Evolutionary conservation across 35 echinoderm and acorn worm genomes (phyloP), one percentile per base, ranked within the genome.

Genomic region (Ophioderma brevispina): DNA sequence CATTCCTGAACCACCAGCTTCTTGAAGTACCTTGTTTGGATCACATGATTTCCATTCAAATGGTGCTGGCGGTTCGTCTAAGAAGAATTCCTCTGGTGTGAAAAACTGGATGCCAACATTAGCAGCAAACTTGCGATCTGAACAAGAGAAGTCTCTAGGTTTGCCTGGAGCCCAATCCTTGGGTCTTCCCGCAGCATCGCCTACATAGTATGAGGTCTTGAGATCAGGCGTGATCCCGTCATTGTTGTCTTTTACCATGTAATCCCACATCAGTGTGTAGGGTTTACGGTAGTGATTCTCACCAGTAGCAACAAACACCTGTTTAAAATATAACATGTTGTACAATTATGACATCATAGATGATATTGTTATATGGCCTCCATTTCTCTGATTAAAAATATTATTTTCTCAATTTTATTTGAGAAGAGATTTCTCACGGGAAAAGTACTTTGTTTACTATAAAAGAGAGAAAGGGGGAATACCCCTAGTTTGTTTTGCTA

Each of bases 21-120:
- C 30, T 41, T 93, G 64, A 31, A 95, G 13, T 1, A 83, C 84
- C 34, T 93, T 81, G 32, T 80, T 84, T 17, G 97, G 97, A 86
- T 99, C 88, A 77, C 89, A 78, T 23, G 97, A 95, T 36, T 43
- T 40, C 97, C 97, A 99, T 25, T 88, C 88, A 91, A 99, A 99
- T 33, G 87, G 31, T 13, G 49, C 64, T 35, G 94, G 40, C 15
- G 77, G 81, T 82, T 95, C 97, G 8, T 78, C 88, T 0, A 92
- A 36, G 75, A 99, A 99, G 38, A 87, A 99, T 86, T 95, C 97
- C 36, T 99, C 97, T 1, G 97, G 97, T 3, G 97, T 99, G 38
- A 76, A 77, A 36, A 99, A 99, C 25, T 82, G 49, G 8, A 99
- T 83, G 2, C 93, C 88, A 38, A 90, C 42, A 78, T 99, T 99